phyloP scores from a whole-genome alignment of 1,140 invertebrate species.

The Drosophila novamexicana region DNA sequence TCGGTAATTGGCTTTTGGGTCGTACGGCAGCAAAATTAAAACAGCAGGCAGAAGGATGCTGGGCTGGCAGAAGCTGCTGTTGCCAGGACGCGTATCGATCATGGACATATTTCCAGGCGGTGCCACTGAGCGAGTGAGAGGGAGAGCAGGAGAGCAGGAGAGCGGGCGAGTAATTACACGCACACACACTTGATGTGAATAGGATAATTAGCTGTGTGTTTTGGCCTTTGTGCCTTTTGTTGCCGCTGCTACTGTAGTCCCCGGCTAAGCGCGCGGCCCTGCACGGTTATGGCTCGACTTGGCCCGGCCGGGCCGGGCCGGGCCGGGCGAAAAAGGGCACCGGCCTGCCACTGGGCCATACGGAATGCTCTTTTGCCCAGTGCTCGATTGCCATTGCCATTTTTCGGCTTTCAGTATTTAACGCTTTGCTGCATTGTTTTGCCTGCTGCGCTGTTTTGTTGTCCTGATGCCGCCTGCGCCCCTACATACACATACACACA shows the following conservation, averaged over 20 bases:
- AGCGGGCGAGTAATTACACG: conserved; percentile 65
- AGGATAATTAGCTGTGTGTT: conserved; percentile 76
- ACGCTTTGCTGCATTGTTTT: conserved; percentile 75
- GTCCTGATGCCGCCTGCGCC: not conserved
- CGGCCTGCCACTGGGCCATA: not conserved
- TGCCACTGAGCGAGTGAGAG: not conserved
- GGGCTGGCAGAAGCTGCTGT: conserved; percentile 14
- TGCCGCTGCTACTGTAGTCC: conserved; percentile 63
- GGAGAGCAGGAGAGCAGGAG: not conserved
- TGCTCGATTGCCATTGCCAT: conserved; percentile 31
- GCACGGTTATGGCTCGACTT: conserved; percentile 20
- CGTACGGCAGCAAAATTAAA: conserved; percentile 29
- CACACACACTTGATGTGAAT: conserved; percentile 71
- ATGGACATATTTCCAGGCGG: conserved; percentile 11
- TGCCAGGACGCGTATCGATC: conserved; percentile 39
- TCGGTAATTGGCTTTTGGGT: conserved; percentile 74
- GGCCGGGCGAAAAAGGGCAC: conserved; percentile 17
- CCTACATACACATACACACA: conserved; percentile 4
- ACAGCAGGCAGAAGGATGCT: conserved; percentile 14
- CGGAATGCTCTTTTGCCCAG: conserved; percentile 42
- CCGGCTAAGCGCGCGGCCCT: conserved; percentile 25
- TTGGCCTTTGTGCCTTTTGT: conserved; percentile 69
- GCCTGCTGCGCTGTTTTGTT: conserved; percentile 60
- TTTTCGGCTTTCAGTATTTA: conserved; percentile 60
- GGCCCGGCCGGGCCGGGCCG: not conserved